A percentile compares a stretch with the other conserved stretches of the same genome.
phyloP scores from a whole-genome alignment of 2,113 vertebrate species.

The Fulica atra region DNA sequence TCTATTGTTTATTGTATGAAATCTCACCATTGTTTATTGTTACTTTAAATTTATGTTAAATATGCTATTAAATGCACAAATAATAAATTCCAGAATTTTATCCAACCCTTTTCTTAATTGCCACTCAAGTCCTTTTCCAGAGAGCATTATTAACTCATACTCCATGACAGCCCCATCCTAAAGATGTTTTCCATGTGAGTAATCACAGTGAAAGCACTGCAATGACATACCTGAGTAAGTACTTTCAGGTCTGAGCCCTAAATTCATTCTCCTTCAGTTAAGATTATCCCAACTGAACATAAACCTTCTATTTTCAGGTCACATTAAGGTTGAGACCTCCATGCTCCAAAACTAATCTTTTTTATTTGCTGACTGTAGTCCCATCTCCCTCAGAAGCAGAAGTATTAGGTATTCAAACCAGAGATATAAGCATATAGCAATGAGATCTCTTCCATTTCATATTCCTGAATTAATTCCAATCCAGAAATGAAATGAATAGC shows the following conservation, averaged over 20 bases:
- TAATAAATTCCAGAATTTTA: background rate
- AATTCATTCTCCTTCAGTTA: background rate
- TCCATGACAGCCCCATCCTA: background rate
- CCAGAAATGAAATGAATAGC: background rate
- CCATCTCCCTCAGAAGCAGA: background rate
- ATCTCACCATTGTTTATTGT: background rate
- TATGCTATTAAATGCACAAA: background rate
- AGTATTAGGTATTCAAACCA: background rate
- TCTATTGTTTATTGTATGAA: background rate
- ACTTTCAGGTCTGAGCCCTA: background rate
- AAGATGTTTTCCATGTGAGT: background rate
- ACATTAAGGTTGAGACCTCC: background rate
- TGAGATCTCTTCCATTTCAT: background rate
- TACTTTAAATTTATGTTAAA: background rate
- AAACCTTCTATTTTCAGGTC: background rate
- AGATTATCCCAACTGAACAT: background rate
- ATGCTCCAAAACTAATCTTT: background rate
- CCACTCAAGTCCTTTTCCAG: background rate
- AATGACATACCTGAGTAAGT: background rate
- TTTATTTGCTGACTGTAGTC: background rate
- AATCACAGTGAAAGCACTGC: background rate
- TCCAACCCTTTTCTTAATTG: background rate
- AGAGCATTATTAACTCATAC: background rate
- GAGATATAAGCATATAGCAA: background rate
- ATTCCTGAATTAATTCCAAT: constrained; percentile 9